Percentiles rank a stretch among this genome's conserved stretches.
Evolutionary conservation across 2,113 vertebrate genomes (phyloP).

Genomic region (Pimephales promelas): DNA sequence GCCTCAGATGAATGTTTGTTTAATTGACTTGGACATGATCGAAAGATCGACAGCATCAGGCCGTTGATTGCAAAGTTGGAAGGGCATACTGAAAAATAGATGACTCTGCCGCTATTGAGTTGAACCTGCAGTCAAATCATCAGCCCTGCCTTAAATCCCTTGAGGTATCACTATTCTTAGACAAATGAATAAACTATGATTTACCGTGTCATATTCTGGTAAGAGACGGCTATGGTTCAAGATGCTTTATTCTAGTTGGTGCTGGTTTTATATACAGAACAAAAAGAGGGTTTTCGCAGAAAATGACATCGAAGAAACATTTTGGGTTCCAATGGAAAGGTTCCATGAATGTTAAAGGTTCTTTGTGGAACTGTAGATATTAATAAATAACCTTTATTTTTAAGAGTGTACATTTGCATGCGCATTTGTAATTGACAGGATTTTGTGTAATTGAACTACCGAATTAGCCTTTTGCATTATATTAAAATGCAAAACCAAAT

Average conservation of each 20-base stretch:
- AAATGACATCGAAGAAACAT: no score
- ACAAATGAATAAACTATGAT: constrained; percentile 31
- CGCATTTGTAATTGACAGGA: not conserved
- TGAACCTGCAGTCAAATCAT: constrained; percentile 57
- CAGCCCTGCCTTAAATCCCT: constrained; percentile 39
- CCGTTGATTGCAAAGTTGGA: constrained; percentile 49
- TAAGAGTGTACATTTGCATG: no score
- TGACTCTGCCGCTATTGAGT: constrained; percentile 54
- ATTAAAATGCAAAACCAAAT: not conserved
- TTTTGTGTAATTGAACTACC: not conserved
- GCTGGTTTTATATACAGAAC: not conserved
- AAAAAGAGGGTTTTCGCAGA: no score
- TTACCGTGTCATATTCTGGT: constrained; percentile 35
- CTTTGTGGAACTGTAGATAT: no score
- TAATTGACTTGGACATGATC: constrained; percentile 59
- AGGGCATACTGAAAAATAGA: constrained; percentile 58
- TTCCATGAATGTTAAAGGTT: no score
- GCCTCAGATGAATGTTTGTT: constrained; percentile 56
- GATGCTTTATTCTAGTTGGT: not conserved
- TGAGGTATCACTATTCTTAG: constrained; percentile 47
- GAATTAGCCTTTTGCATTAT: not conserved
- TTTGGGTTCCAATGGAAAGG: no score
- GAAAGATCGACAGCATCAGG: constrained; percentile 36
- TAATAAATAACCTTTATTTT: no score
- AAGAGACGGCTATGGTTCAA: not conserved